phyloP scores from a whole-genome alignment of 2,113 vertebrate species.

The Sturnus vulgaris region DNA sequence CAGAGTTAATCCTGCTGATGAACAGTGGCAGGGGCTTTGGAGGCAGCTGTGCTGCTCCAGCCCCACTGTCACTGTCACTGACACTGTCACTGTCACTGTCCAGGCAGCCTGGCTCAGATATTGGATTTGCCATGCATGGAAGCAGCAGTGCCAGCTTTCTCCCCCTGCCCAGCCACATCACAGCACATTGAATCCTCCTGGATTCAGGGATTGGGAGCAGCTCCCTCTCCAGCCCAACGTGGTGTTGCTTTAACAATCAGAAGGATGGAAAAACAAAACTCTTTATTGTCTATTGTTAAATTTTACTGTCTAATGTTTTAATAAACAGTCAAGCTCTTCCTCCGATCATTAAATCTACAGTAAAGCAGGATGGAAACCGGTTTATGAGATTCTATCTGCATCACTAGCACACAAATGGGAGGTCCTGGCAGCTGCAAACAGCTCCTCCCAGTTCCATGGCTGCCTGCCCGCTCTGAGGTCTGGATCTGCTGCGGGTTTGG shows the following conservation, averaged over 20 bases:
- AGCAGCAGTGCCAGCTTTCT: neutral
- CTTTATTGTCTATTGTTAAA: constrained; percentile 49
- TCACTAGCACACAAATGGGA: constrained; percentile 3
- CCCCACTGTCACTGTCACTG: neutral
- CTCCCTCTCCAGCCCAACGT: neutral
- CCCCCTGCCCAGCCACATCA: neutral
- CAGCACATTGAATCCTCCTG: neutral
- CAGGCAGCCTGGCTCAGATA: neutral
- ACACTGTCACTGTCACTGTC: neutral
- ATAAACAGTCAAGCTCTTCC: constrained; percentile 52
- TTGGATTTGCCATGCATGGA: neutral
- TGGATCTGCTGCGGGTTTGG: neutral
- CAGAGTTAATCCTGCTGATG: neutral
- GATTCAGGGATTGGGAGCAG: neutral
- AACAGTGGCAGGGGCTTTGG: neutral
- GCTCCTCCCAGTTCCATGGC: neutral
- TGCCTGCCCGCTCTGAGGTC: neutral
- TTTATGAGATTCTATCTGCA: constrained; percentile 39
- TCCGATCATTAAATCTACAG: constrained; percentile 29
- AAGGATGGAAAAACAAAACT: constrained; percentile 30
- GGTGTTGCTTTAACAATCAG: constrained; percentile 13
- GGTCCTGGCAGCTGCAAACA: constrained; percentile 2
- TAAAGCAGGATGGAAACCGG: constrained; percentile 31
- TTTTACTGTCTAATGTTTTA: constrained; percentile 59
- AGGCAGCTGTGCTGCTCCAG: neutral